A percentile compares a stretch with the other conserved stretches of the same genome.
Conservation (phyloP, 2,113 vertebrate genomes). For the Anoura caudifer region DNA sequence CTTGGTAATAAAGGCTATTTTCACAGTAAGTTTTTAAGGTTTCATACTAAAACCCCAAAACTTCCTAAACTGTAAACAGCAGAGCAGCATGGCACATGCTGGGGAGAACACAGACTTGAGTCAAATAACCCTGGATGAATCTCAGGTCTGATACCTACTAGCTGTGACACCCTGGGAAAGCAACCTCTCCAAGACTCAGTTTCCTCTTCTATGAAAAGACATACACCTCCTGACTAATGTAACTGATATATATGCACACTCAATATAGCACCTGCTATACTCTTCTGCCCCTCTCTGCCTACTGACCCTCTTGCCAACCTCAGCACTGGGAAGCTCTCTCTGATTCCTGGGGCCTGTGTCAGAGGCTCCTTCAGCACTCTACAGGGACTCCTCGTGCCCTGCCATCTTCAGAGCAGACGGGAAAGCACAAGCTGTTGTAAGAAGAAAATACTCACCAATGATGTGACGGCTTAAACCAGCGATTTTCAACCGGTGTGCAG, state of each 20-base stretch:
- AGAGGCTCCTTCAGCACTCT: not conserved
- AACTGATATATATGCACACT: not conserved
- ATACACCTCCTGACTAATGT: not conserved
- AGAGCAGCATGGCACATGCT: not conserved
- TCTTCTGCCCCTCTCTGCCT: not conserved
- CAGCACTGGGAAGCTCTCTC: not conserved
- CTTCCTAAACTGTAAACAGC: not conserved
- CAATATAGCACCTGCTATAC: not conserved
- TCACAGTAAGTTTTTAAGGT: not conserved
- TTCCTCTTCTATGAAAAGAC: not conserved
- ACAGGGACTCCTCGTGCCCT: not conserved
- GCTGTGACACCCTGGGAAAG: not conserved
- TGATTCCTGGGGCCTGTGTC: not conserved
- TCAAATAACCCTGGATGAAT: not conserved
- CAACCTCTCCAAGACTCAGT: not conserved
- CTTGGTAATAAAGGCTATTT: not conserved
- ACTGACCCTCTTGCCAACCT: not conserved
- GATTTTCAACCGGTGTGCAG: no score
- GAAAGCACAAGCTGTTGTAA: not conserved
- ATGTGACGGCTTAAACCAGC: not conserved
- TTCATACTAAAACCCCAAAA: not conserved
- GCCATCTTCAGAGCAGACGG: not conserved
- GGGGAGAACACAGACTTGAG: not conserved
- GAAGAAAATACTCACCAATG: not conserved
- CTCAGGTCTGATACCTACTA: not conserved